These are phyloP conservation scores for Protomyctophum bolini DNA, from an alignment of 2,113 vertebrate genomes.

Conservation along the genomic window DNA sequence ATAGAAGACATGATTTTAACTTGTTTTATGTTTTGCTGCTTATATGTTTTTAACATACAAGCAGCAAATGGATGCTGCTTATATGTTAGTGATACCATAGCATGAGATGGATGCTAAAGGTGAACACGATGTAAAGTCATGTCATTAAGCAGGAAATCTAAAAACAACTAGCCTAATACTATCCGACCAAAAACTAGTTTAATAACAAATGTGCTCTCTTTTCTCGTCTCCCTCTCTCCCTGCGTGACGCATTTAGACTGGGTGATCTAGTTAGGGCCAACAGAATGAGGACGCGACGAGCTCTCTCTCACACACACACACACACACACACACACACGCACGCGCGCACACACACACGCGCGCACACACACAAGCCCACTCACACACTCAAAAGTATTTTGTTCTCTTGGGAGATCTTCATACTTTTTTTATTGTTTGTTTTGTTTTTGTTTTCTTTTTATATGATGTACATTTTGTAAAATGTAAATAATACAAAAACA, in stretches of 20 bases:
- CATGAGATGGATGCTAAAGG: background rate
- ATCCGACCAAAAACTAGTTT: background rate
- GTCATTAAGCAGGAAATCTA: background rate
- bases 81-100: no score
- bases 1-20: no score
- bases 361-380: background rate
- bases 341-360: background rate
- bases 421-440: no score
- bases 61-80: no score
- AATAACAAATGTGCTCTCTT: no score
- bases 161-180: background rate
- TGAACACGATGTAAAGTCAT: background rate
- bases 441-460: no score
- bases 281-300: constrained; percentile 61
- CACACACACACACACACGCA: background rate
- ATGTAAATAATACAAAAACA: no score
- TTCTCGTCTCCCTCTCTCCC: constrained; percentile 36
- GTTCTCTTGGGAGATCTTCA: no score
- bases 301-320: constrained; percentile 2
- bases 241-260: constrained; percentile 11
- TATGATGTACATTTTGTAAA: no score
- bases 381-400: background rate
- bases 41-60: no score
- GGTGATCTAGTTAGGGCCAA: constrained; percentile 57
- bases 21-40: no score